Evolutionary conservation across 2,113 vertebrate species (phyloP).

Genomic region (Marmota monax): DNA sequence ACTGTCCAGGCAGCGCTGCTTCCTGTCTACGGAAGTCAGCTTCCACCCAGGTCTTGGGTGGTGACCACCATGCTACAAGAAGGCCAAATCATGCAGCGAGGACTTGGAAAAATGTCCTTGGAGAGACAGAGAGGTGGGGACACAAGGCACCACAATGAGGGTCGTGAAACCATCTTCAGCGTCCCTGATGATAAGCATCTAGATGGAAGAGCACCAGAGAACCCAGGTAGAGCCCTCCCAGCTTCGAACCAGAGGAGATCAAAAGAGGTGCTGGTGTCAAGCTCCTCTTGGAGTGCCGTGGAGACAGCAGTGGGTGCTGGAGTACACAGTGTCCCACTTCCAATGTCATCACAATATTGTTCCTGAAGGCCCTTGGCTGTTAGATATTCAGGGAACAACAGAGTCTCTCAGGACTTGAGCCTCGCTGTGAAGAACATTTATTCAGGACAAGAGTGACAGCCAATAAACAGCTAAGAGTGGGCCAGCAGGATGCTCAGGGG

Average conservation of each 20-base stretch:
- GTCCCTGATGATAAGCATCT: not conserved
- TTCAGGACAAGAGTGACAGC: not conserved
- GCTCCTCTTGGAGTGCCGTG: not conserved
- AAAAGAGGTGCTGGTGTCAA: not conserved
- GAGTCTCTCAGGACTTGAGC: not conserved
- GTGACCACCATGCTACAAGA: rapidly evolving
- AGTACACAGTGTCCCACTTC: not conserved
- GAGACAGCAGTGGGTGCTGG: not conserved
- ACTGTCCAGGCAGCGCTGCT: not conserved
- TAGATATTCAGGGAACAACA: not conserved
- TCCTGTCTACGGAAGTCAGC: not conserved
- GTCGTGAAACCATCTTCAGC: not conserved
- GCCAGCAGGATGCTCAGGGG: not conserved
- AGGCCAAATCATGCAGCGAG: not conserved
- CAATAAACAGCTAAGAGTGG: not conserved
- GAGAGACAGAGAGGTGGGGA: not conserved
- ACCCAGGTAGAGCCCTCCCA: not conserved
- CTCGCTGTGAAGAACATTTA: not conserved
- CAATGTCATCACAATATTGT: not conserved
- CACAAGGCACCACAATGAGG: not conserved
- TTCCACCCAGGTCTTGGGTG: not conserved
- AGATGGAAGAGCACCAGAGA: not conserved
- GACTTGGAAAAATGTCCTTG: not conserved
- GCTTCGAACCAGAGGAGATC: not conserved
- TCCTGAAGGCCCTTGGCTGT: not conserved